Evolutionary conservation across 2,888 invertebrate species (phyloP).

Genomic region (Nymphalis c-album): DNA sequence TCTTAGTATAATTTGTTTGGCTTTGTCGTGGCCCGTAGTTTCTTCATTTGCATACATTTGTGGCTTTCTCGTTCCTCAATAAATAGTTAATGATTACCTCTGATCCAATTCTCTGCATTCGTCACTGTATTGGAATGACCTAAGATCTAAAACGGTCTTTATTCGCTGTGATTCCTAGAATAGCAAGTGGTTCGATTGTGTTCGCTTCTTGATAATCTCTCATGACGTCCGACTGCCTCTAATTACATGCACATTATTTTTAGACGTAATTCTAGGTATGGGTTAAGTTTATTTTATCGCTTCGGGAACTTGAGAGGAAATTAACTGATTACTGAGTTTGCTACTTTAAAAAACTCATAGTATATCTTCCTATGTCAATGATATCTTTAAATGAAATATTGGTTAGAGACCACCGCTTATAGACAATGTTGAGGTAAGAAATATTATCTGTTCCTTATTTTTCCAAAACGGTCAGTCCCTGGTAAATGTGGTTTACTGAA

Average conservation of each 20-base stretch:
- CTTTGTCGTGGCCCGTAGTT: too few species aligned
- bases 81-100: background rate
- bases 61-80: too few species aligned
- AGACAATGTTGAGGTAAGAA: too few species aligned
- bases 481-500: too few species aligned
- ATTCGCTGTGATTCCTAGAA: constrained; percentile 40
- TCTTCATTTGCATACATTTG: too few species aligned
- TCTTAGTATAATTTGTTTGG: too few species aligned
- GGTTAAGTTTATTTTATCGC: constrained; percentile 7
- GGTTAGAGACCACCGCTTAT: too few species aligned
- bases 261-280: constrained; percentile 6
- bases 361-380: too few species aligned
- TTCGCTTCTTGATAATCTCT: constrained; percentile 34
- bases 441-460: too few species aligned
- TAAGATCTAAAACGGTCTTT: constrained; percentile 29
- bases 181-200: constrained; percentile 41
- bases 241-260: constrained; percentile 11
- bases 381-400: too few species aligned
- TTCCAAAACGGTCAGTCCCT: too few species aligned
- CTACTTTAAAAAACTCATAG: too few species aligned
- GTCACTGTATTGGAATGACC: constrained; percentile 11
- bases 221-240: constrained; percentile 20
- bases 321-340: background rate
- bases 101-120: constrained; percentile 5
- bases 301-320: background rate